Evolutionary conservation across 2,113 vertebrate species (phyloP).

Genomic region (Etia nguti): DNA sequence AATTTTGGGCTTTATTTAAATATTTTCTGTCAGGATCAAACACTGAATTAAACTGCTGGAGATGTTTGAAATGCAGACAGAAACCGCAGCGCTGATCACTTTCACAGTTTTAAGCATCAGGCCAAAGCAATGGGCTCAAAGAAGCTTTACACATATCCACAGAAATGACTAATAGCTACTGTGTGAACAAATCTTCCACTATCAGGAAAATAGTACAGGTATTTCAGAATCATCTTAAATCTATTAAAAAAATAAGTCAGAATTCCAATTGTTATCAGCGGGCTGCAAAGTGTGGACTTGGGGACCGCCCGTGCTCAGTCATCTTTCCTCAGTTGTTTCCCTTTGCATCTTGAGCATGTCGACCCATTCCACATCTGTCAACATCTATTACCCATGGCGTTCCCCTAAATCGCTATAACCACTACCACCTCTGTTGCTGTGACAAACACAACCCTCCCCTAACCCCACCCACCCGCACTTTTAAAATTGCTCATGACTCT

Average conservation of each 20-base stretch:
- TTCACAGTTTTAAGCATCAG: conserved; percentile 44
- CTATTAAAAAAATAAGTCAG: not conserved
- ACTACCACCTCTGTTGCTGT: conserved; percentile 14
- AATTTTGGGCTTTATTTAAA: conserved; percentile 45
- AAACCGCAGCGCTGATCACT: conserved; percentile 56
- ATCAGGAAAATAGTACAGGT: not conserved
- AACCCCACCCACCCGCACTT: conserved; percentile 10
- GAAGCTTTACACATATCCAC: conserved; percentile 13
- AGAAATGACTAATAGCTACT: not conserved
- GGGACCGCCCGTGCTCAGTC: conserved; percentile 24
- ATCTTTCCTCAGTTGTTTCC: conserved; percentile 45
- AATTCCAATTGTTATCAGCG: not conserved
- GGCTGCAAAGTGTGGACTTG: conserved; percentile 15
- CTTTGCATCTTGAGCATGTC: conserved; percentile 35
- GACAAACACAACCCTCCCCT: not conserved
- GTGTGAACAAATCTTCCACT: conserved; percentile 27
- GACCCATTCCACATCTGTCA: conserved; percentile 53
- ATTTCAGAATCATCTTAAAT: conserved; percentile 13
- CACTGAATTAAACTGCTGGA: conserved; percentile 23
- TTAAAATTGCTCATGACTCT: conserved; percentile 31
- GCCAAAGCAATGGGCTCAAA: conserved; percentile 1
- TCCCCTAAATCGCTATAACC: conserved; percentile 31
- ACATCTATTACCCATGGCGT: conserved; percentile 42
- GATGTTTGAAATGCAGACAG: conserved; percentile 39
- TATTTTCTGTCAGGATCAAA: conserved; percentile 46